Percentiles rank a stretch among this genome's conserved stretches.
phyloP scores from a whole-genome alignment of 2,797 vertebrate genomes.

The Sebastes vulpes region DNA sequence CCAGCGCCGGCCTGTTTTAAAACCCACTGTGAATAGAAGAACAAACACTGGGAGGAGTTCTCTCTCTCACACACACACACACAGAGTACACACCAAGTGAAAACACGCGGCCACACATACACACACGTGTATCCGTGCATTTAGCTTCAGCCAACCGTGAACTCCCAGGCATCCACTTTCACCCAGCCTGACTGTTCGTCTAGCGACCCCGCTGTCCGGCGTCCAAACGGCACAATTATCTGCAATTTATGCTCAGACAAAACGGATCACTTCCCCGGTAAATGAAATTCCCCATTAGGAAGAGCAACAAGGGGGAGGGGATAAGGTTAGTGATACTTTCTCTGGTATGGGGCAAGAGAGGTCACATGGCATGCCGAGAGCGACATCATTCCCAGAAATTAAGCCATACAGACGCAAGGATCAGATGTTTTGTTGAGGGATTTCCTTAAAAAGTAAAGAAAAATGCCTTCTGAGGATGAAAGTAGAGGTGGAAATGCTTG shows the following conservation, averaged over 20 bases:
- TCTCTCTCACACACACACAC: slow-evolving; percentile 8
- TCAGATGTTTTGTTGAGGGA: slow-evolving; percentile 29
- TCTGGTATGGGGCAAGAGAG: slow-evolving; percentile 36
- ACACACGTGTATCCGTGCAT: slow-evolving; percentile 32
- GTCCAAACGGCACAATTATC: slow-evolving; percentile 77
- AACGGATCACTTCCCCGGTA: slow-evolving; percentile 73
- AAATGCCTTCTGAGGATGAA: neutral
- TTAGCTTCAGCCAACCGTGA: slow-evolving; percentile 63
- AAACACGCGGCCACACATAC: slow-evolving; percentile 29
- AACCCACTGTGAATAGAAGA: slow-evolving; percentile 59
- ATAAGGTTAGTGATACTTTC: slow-evolving; percentile 60
- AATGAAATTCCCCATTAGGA: slow-evolving; percentile 78
- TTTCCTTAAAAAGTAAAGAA: slow-evolving; percentile 16
- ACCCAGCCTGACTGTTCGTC: slow-evolving; percentile 54
- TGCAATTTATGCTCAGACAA: slow-evolving; percentile 77
- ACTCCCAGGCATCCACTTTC: slow-evolving; percentile 77
- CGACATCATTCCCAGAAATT: slow-evolving; percentile 25
- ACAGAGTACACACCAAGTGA: slow-evolving; percentile 20
- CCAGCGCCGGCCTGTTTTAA: slow-evolving; percentile 49
- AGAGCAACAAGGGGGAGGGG: slow-evolving; percentile 57
- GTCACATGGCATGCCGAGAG: slow-evolving; percentile 1
- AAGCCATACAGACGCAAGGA: slow-evolving; percentile 25
- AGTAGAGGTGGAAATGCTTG: slow-evolving; percentile 4
- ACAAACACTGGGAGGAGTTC: slow-evolving; percentile 61
- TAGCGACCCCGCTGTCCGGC: slow-evolving; percentile 51